Evolutionary conservation across 2,113 vertebrate genomes (phyloP), one percentile per base, ranked within the genome.

Genomic region (Eubucco bourcierii): DNA sequence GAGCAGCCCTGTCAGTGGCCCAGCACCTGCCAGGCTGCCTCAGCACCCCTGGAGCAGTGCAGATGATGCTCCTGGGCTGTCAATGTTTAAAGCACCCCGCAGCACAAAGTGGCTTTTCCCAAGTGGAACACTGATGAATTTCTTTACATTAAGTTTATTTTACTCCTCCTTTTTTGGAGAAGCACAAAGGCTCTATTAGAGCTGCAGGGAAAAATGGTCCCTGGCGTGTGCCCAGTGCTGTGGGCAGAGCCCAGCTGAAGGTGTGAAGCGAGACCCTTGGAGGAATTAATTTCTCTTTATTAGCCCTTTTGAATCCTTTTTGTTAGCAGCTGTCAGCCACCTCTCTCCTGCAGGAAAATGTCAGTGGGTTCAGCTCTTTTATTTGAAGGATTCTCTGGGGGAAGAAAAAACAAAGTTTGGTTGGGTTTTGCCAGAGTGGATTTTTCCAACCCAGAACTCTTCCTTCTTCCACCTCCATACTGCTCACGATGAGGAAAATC

Each of bases 241-340:
- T 61, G 67, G 92, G 41, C 71, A 58, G 28, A 65, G 44, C 71
- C 65, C 8, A 90, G 96, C 97, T 95, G 97, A 97, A 97, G 97
- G 97, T 96, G 97, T 90, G 95, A 96, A 97, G 98, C 97, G 94
- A 98, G 97, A 94, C 97, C 97, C 96, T 98, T 98, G 97, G 97
- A 97, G 96, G 97, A 98, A 98, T 98, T 98, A 93, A 98, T 98
- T 98, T 97, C 97, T 97, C 97, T 98, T 98, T 98, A 98, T 98
- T 98, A 98, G 97, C 95, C 97, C 77, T 44, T 97, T 98, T 93
- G 90, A 98, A 98, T 98, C 97, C 97, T 97, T 98, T 98, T 98
- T 98, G 98, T 98, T 98, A 98, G 97, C 91, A 96, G 96, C 97
- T 97, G 97, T 78, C 80, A 97, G 96, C 65, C 97, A 98, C 97